A percentile compares a stretch with the other conserved stretches of the same genome.
These are phyloP conservation scores for Chelonoidis abingdonii DNA, from an alignment of 2,113 vertebrate genomes.

Conservation along the genomic window DNA sequence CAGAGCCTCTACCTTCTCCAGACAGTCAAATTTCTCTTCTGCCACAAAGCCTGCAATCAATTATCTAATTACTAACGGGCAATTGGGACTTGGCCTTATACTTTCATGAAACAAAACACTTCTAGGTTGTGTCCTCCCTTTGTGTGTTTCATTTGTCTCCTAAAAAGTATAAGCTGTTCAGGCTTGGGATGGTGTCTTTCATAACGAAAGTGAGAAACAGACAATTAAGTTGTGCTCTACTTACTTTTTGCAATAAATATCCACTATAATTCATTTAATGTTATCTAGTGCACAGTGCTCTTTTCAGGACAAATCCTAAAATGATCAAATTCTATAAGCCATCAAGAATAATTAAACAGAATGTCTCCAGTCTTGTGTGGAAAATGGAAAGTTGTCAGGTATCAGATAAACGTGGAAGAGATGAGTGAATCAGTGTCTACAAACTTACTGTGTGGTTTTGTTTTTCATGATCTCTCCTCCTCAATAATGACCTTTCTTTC, in stretches of 20 bases:
- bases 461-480: background rate
- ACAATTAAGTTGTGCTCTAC: background rate
- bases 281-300: background rate
- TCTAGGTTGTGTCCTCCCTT: background rate
- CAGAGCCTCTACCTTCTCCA: background rate
- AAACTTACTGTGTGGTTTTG: background rate
- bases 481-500: constrained; percentile 7
- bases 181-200: background rate
- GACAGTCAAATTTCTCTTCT: background rate
- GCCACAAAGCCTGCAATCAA: background rate
- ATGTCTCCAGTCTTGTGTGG: background rate
- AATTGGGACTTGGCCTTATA: background rate
- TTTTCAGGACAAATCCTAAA: background rate
- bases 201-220: background rate
- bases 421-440: background rate
- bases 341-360: background rate
- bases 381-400: background rate
- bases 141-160: background rate
- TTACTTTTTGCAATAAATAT: background rate
- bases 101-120: background rate
- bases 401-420: background rate
- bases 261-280: background rate
- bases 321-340: background rate
- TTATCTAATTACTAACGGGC: background rate
- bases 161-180: background rate